Evolutionary conservation across 92 coral and sea anemone species (phyloP).

Genomic region (Parazoanthus swiftii): DNA sequence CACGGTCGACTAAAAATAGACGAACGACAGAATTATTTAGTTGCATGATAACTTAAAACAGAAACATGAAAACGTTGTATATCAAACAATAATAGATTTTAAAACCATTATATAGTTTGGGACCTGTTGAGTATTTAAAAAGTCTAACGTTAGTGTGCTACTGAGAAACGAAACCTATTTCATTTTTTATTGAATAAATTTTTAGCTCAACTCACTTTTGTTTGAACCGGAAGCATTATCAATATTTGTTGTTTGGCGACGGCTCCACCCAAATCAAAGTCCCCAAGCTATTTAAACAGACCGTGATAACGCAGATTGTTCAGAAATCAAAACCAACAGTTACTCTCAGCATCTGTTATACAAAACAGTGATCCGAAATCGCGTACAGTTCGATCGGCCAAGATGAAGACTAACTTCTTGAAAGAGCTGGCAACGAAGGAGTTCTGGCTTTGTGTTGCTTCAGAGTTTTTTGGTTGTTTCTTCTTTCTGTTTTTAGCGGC

Average conservation of each 20-base stretch:
- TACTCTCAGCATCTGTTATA: not conserved
- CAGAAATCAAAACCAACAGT: not conserved
- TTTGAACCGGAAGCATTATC: not conserved
- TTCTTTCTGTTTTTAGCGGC: constrained; percentile 84
- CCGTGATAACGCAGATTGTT: not conserved
- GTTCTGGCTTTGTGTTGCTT: constrained; percentile 78
- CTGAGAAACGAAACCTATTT: no score
- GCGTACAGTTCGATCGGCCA: not conserved
- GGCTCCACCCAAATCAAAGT: not conserved
- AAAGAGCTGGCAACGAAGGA: constrained; percentile 58
- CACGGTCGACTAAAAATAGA: not conserved
- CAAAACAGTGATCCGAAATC: not conserved
- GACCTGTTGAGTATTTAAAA: no score
- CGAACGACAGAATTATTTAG: no score
- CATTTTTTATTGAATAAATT: not conserved
- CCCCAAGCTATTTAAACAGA: not conserved
- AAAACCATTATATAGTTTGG: no score
- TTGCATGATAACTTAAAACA: no score
- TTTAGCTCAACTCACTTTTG: not conserved
- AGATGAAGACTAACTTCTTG: constrained; percentile 9
- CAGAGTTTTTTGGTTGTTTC: constrained; percentile 75
- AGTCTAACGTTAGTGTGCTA: no score
- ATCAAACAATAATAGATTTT: no score
- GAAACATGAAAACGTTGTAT: no score
- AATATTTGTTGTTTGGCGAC: not conserved